These are phyloP conservation scores for Strongylocentrotus purpuratus DNA, from an alignment of 35 echinoderm and acorn worm species.

Conservation along the genomic window DNA sequence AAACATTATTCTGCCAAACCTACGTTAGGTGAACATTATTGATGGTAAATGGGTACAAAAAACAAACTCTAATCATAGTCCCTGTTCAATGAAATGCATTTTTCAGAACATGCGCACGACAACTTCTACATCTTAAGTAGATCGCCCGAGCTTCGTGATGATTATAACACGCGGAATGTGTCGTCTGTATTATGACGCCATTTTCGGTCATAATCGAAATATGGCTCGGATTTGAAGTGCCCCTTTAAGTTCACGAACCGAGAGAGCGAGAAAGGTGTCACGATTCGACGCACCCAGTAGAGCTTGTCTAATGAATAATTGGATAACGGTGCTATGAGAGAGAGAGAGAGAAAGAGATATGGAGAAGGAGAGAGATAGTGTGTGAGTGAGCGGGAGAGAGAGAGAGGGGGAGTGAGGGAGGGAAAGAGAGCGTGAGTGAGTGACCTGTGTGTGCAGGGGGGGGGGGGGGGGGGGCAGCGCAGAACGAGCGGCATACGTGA, in stretches of 20 bases:
- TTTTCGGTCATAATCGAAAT: neutral
- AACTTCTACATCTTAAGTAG: neutral
- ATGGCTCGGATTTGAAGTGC: neutral
- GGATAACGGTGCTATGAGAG: slow-evolving; percentile 33
- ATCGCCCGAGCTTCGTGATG: neutral
- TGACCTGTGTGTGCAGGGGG: too few species aligned
- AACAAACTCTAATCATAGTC: too few species aligned
- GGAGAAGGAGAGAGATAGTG: too few species aligned
- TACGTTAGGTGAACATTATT: neutral
- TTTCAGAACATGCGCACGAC: neutral
- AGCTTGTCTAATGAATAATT: slow-evolving; percentile 30
- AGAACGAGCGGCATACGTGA: neutral
- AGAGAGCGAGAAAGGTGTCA: neutral
- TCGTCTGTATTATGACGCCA: neutral
- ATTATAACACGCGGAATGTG: neutral
- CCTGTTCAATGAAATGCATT: neutral
- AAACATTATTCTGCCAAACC: neutral
- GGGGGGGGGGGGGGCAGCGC: too few species aligned
- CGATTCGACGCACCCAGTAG: slow-evolving; percentile 5
- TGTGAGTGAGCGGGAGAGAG: too few species aligned
- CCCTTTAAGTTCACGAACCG: slow-evolving; percentile 32
- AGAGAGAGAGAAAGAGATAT: too few species aligned
- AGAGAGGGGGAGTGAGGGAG: too few species aligned
- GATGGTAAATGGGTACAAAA: neutral
- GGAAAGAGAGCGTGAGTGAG: too few species aligned